phyloP scores from a whole-genome alignment of 1,140 invertebrate species.

The Formica exsecta region DNA sequence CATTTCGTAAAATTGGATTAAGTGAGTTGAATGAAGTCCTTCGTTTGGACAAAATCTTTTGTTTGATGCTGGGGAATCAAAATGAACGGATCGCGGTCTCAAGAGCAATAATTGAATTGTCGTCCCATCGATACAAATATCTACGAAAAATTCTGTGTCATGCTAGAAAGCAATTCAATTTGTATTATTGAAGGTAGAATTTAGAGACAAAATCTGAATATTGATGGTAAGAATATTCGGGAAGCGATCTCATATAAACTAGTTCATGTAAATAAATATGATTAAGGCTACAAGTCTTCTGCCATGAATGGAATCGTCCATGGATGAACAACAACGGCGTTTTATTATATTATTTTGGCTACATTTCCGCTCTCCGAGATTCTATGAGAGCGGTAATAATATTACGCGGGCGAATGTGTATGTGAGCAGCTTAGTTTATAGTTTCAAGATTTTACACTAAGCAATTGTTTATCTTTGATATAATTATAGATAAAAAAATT shows the following conservation, averaged over 20 bases:
- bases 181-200: not conserved
- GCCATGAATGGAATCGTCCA: not conserved
- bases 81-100: not conserved
- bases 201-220: not conserved
- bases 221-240: not conserved
- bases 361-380: constrained; percentile 35
- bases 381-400: constrained; percentile 8
- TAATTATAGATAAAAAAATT: constrained; percentile 1
- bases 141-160: not conserved
- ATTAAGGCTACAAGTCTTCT: not conserved
- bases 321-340: not conserved
- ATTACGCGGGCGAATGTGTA: not conserved
- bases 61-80: not conserved
- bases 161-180: not conserved
- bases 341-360: constrained; percentile 53
- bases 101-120: constrained; percentile 7
- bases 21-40: not conserved
- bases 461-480: constrained; percentile 1
- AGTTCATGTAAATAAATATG: constrained; percentile 3
- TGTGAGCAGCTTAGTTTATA: not conserved
- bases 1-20: not conserved
- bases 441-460: not conserved
- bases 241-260: not conserved
- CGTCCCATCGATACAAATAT: not conserved
- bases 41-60: not conserved